Conservation (phyloP, 2,113 vertebrate genomes). For the Hippocampus zosterae region DNA sequence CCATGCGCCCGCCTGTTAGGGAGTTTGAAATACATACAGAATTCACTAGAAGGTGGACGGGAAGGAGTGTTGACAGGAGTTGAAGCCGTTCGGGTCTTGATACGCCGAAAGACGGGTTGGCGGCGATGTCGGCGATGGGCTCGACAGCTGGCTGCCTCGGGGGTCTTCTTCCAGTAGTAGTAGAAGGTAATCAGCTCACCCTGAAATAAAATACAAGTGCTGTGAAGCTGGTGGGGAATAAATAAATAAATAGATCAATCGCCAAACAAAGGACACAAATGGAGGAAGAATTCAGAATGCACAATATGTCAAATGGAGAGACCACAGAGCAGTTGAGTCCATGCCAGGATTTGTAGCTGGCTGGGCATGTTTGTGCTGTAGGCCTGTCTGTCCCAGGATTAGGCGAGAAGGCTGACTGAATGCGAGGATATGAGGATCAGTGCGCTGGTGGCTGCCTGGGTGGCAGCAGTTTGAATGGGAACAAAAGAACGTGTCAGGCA, state of each 20-base stretch:
- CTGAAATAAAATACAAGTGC: constrained; percentile 65
- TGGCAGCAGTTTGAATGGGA: constrained; percentile 80
- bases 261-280: not conserved
- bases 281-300: not conserved
- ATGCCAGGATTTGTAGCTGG: constrained; percentile 68
- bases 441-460: constrained; percentile 77
- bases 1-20: not conserved
- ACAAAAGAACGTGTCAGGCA: constrained; percentile 81
- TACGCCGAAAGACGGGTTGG: constrained; percentile 96
- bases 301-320: constrained; percentile 16
- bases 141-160: constrained; percentile 92
- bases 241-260: not conserved
- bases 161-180: constrained; percentile 99
- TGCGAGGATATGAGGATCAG: constrained; percentile 78
- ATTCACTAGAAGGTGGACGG: constrained; percentile 94
- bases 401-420: constrained; percentile 68
- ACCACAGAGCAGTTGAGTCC: constrained; percentile 54
- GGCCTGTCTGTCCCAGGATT: constrained; percentile 76
- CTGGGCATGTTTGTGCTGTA: constrained; percentile 59
- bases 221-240: constrained; percentile 24
- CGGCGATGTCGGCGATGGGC: constrained; percentile 94
- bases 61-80: constrained; percentile 96
- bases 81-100: constrained; percentile 95
- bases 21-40: constrained; percentile 77
- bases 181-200: constrained; percentile 98